These are phyloP conservation scores for Zophobas atratus DNA, from an alignment of 1,140 invertebrate genomes.

Conservation along the genomic window DNA sequence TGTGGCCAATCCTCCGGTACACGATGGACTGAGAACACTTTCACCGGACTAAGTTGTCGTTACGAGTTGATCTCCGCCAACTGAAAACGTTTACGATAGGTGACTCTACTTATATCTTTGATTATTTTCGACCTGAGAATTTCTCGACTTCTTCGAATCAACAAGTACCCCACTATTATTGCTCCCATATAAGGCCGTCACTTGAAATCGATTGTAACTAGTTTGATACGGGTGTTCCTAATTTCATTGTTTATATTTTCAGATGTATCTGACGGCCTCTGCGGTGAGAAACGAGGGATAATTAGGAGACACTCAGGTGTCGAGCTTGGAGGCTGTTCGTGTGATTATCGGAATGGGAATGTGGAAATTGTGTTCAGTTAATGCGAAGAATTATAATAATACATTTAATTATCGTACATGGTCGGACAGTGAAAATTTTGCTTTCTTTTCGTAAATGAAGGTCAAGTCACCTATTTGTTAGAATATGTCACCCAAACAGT, in stretches of 20 bases:
- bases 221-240: too few relatives aligned
- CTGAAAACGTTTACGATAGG: constrained; percentile 61
- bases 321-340: neutral
- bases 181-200: neutral
- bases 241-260: too few relatives aligned
- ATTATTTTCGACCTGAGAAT: constrained; percentile 49
- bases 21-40: constrained; percentile 58
- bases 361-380: neutral
- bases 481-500: neutral
- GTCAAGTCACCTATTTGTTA: neutral
- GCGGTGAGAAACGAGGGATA: neutral
- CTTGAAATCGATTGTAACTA: neutral
- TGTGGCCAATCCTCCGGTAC: constrained; percentile 55
- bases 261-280: too few relatives aligned
- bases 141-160: constrained; percentile 13
- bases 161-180: neutral
- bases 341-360: too few relatives aligned
- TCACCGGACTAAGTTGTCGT: constrained; percentile 57
- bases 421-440: constrained; percentile 1
- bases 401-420: neutral
- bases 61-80: constrained; percentile 51
- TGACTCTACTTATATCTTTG: constrained; percentile 65
- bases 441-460: neutral
- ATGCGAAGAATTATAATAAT: neutral
- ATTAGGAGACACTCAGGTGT: neutral